Conservation (phyloP, 2,113 vertebrate species). For the Cricetomys ansorgei region DNA sequence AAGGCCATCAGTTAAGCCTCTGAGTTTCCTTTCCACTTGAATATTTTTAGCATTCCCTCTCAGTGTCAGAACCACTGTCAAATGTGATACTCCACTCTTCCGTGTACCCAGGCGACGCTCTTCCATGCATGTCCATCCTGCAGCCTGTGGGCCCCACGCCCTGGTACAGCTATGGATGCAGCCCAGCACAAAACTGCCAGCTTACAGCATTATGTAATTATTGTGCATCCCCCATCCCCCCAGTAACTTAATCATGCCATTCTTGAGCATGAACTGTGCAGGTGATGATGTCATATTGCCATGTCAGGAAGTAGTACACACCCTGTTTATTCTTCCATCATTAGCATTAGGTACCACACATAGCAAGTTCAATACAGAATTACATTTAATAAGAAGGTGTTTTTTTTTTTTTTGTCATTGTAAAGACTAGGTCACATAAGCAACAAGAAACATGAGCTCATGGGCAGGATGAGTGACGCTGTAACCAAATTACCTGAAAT, state of each 20-base stretch:
- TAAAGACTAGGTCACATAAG: neutral
- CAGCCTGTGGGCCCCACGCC: neutral
- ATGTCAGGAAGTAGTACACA: neutral
- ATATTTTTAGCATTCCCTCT: neutral
- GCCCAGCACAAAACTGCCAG: neutral
- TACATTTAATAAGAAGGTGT: neutral
- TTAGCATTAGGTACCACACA: neutral
- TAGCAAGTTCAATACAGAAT: neutral
- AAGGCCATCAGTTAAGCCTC: neutral
- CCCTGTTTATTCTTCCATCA: neutral
- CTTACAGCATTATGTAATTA: neutral
- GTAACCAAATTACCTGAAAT: neutral
- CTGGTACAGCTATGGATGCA: neutral
- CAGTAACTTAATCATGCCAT: neutral
- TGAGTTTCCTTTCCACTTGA: neutral
- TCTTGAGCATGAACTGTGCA: neutral
- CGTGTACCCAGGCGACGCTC: neutral
- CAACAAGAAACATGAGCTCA: neutral
- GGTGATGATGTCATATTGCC: too few relatives aligned
- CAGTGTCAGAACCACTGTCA: neutral
- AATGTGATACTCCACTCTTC: rapidly evolving
- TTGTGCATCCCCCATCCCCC: too few relatives aligned
- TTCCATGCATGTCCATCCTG: neutral
- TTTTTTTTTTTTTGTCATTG: neutral
- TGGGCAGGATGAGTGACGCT: neutral